Conservation (phyloP, 2,113 vertebrate species). For the Hipposideros armiger region DNA sequence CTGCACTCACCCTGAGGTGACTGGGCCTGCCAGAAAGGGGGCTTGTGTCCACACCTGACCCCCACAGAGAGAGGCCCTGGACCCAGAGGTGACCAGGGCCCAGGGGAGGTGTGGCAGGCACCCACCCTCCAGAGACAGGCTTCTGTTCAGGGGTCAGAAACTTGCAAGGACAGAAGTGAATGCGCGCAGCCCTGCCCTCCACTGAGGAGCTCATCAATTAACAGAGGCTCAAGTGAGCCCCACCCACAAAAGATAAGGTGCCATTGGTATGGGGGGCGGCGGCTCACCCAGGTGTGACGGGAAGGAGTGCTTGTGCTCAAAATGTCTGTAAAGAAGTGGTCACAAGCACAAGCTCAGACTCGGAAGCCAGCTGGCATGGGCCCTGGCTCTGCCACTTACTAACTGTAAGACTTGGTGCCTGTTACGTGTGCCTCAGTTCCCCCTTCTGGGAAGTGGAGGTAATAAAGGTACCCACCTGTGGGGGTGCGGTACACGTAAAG, state of each 20-base stretch:
- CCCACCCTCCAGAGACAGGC: not conserved
- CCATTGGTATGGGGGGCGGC: fast-evolving
- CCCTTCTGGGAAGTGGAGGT: not conserved
- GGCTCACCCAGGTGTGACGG: not conserved
- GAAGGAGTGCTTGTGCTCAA: not conserved
- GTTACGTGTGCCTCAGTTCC: not conserved
- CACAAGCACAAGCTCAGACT: not conserved
- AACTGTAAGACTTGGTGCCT: not conserved
- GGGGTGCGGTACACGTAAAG: not conserved
- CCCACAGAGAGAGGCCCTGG: not conserved
- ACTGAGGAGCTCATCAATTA: not conserved
- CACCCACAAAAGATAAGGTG: not conserved
- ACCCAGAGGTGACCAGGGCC: not conserved
- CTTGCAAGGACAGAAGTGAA: not conserved
- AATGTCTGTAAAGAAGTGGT: not conserved
- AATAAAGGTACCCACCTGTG: no score
- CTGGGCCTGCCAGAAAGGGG: not conserved
- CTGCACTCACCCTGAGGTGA: not conserved
- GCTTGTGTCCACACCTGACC: not conserved
- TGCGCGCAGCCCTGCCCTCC: not conserved
- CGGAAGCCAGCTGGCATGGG: not conserved
- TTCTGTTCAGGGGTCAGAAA: not conserved
- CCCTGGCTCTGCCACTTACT: not conserved
- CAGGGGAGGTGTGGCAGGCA: not conserved
- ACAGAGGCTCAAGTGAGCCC: not conserved